These are phyloP conservation scores for Phymastichus coffea DNA, from an alignment of 1,140 invertebrate species.

Conservation along the genomic window DNA sequence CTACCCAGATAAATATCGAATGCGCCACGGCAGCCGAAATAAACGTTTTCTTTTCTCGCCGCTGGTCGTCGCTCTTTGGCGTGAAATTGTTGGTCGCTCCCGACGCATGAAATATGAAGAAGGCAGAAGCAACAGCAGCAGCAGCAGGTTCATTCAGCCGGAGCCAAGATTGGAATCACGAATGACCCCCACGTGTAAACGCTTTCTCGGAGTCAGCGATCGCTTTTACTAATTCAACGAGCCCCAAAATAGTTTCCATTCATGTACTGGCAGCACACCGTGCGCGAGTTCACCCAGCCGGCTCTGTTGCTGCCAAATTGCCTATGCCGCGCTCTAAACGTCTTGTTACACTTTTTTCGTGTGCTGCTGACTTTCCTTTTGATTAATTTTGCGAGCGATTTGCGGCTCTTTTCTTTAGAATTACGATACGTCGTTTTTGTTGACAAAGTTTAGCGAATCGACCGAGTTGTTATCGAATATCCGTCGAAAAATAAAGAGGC, in stretches of 20 bases:
- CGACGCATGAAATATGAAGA: constrained; percentile 5
- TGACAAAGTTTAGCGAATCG: too few species aligned
- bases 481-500: too few species aligned
- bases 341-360: too few species aligned
- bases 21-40: background rate
- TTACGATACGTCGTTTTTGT: background rate
- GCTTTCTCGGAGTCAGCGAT: constrained; percentile 29
- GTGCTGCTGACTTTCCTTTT: too few species aligned
- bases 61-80: background rate
- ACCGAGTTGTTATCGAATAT: too few species aligned
- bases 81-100: background rate
- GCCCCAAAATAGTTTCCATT: constrained; percentile 44
- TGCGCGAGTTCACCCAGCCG: background rate
- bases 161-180: constrained; percentile 12
- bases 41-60: background rate
- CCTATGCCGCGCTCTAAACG: background rate
- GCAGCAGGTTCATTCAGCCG: constrained; percentile 10
- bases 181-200: constrained; percentile 2
- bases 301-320: background rate
- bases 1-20: background rate
- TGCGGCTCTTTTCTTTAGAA: background rate
- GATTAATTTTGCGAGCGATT: background rate
- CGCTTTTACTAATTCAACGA: constrained; percentile 45
- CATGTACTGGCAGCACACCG: constrained; percentile 24
- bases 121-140: background rate